phyloP scores from a whole-genome alignment of 2,888 invertebrate species.

The Agrochola lychnidis region DNA sequence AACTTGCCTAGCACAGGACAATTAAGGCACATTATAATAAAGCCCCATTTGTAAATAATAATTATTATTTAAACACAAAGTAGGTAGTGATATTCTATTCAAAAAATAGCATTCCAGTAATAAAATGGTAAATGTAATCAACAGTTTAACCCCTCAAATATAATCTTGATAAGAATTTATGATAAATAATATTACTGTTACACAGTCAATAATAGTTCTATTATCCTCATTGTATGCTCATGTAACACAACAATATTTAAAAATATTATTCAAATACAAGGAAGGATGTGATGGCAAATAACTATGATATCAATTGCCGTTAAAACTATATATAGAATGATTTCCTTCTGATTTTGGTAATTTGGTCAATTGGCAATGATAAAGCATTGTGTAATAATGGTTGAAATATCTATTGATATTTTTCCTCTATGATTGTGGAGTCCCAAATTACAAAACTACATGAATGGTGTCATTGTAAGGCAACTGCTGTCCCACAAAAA shows the following conservation, averaged over 20 bases:
- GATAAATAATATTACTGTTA: neutral
- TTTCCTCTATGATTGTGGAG: neutral
- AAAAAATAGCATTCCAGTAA: neutral
- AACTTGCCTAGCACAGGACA: too few relatives aligned
- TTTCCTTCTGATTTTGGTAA: neutral
- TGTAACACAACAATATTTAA: neutral
- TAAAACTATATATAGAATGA: neutral
- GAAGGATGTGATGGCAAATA: neutral
- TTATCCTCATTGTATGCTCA: constrained; percentile 1
- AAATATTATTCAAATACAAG: neutral
- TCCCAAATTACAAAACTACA: neutral
- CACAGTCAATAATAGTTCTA: constrained; percentile 12
- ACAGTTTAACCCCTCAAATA: constrained; percentile 23
- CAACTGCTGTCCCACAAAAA: neutral
- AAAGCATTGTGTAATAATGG: neutral
- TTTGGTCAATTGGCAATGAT: neutral
- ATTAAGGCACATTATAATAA: neutral
- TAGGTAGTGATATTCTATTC: neutral
- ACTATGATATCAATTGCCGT: neutral
- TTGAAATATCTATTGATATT: neutral
- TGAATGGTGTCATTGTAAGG: too few relatives aligned
- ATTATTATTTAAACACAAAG: neutral
- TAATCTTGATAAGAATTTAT: neutral
- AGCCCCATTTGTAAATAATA: neutral
- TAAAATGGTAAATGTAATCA: constrained; percentile 7